Conservation (phyloP, 2,797 vertebrate genomes). For the Galaxias olidus region DNA sequence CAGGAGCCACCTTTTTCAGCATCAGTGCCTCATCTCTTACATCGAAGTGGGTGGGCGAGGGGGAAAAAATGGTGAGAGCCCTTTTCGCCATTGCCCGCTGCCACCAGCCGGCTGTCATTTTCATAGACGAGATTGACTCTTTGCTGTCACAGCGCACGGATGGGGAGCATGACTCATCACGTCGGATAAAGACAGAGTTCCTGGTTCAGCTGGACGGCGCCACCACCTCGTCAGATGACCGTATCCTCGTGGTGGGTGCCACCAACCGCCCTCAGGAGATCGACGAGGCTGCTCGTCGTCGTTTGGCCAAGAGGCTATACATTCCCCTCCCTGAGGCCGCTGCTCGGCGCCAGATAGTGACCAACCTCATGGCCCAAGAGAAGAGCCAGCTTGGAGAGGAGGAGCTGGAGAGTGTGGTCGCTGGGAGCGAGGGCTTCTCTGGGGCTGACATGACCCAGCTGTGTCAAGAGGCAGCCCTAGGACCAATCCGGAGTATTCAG, state of each 20-base stretch:
- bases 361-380: conserved; percentile 84
- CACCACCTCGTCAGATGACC: conserved; percentile 90
- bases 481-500: conserved; percentile 92
- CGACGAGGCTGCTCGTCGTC: conserved; percentile 92
- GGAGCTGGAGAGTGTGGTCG: conserved; percentile 80
- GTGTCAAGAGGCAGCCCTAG: conserved; percentile 92
- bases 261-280: conserved; percentile 97
- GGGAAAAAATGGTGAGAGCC: conserved; percentile 96
- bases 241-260: conserved; percentile 94
- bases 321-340: conserved; percentile 89
- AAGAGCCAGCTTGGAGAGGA: conserved; percentile 77
- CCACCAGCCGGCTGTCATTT: conserved; percentile 96
- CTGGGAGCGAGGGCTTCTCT: conserved; percentile 84
- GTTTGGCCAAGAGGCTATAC: conserved; percentile 90
- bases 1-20: conserved; percentile 96
- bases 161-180: conserved; percentile 93
- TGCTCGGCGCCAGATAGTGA: conserved; percentile 87
- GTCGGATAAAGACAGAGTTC: conserved; percentile 97
- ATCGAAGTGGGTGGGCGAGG: conserved; percentile 97
- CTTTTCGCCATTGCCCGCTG: conserved; percentile 91
- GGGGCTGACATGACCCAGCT: conserved; percentile 97
- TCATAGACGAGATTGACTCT: conserved; percentile 97
- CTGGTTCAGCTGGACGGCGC: conserved; percentile 95
- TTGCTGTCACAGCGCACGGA: conserved; percentile 92
- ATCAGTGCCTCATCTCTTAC: conserved; percentile 97